These are phyloP conservation scores for Tribolium freemani DNA, from an alignment of 2,888 invertebrate species.

Conservation along the genomic window DNA sequence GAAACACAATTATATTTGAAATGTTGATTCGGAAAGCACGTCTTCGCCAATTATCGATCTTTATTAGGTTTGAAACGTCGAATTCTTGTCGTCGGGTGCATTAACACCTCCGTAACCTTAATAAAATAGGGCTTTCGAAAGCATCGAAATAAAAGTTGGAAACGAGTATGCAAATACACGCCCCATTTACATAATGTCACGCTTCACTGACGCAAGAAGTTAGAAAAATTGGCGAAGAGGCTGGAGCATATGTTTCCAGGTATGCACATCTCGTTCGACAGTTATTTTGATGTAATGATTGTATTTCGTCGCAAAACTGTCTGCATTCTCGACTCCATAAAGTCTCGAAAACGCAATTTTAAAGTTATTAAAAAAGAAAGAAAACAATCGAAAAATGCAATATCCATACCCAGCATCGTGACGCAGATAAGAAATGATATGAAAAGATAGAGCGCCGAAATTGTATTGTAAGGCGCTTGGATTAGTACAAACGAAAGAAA, in stretches of 20 bases:
- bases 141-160: constrained; percentile 33
- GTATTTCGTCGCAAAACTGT: constrained; percentile 10
- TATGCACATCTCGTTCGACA: constrained; percentile 27
- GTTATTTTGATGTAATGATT: constrained; percentile 27
- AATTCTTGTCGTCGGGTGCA: constrained; percentile 11
- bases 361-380: constrained; percentile 22
- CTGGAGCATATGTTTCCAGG: constrained; percentile 28
- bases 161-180: constrained; percentile 39
- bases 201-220: constrained; percentile 38
- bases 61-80: background rate
- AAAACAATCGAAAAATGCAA: constrained; percentile 15
- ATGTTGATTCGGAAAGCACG: background rate
- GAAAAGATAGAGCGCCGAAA: constrained; percentile 21
- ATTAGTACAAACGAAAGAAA: constrained; percentile 43
- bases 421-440: constrained; percentile 25
- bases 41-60: background rate
- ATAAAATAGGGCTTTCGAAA: constrained; percentile 28
- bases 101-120: constrained; percentile 22
- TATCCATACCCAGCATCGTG: constrained; percentile 8
- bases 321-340: constrained; percentile 20
- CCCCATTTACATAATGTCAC: constrained; percentile 37
- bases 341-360: constrained; percentile 20
- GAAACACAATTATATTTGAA: background rate
- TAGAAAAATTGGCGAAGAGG: constrained; percentile 32
- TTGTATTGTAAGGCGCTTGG: constrained; percentile 29